These are phyloP conservation scores for Cephalopterus ornatus DNA, from an alignment of 2,113 vertebrate genomes.

Conservation along the genomic window DNA sequence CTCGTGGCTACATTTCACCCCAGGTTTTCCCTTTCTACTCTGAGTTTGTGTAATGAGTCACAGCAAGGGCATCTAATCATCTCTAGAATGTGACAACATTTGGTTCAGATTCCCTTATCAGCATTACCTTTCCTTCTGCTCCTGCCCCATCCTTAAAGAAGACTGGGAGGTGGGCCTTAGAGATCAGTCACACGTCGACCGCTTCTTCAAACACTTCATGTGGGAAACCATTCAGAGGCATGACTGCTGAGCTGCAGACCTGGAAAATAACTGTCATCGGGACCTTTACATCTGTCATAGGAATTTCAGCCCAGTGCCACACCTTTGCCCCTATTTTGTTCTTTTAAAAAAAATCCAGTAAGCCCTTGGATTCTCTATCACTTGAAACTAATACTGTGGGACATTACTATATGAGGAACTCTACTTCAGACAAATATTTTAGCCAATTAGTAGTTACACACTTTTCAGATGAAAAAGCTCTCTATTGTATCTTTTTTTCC, in stretches of 20 bases:
- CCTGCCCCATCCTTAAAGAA: slow-evolving; percentile 48
- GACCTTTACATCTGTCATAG: slow-evolving; percentile 59
- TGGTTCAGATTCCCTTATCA: slow-evolving; percentile 75
- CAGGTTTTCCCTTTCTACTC: slow-evolving; percentile 28
- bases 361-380: neutral
- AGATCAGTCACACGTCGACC: slow-evolving; percentile 75
- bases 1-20: slow-evolving; percentile 64
- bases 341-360: neutral
- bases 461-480: neutral
- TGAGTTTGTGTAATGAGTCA: slow-evolving; percentile 58
- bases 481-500: neutral
- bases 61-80: slow-evolving; percentile 72
- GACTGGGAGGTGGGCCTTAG: slow-evolving; percentile 27
- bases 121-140: slow-evolving; percentile 57
- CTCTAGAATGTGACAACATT: slow-evolving; percentile 74
- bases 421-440: neutral
- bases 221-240: slow-evolving; percentile 66
- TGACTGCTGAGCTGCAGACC: slow-evolving; percentile 62
- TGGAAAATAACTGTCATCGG: slow-evolving; percentile 83
- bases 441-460: neutral
- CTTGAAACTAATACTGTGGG: neutral
- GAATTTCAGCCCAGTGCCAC: slow-evolving; percentile 65
- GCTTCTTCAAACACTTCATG: slow-evolving; percentile 71
- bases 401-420: neutral
- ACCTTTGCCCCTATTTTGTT: neutral